Conservation (phyloP, 2,888 invertebrate species). For the Xestoiulus laeticollis region DNA sequence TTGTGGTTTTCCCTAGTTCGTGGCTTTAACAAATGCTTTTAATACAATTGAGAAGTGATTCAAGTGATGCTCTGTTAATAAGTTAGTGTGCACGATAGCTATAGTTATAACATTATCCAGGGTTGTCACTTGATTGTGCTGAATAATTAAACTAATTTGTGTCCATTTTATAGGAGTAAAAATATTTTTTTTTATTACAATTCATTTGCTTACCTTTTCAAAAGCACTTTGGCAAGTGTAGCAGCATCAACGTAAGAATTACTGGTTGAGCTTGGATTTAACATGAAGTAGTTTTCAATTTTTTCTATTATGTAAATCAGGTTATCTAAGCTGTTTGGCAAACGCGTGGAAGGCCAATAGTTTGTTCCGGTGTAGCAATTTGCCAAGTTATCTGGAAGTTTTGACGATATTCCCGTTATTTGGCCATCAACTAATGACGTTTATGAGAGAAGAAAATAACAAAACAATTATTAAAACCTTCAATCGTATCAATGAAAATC, state of each 20-base stretch:
- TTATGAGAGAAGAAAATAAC: neutral
- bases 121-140: no score
- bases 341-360: slow-evolving; percentile 43
- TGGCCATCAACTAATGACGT: neutral
- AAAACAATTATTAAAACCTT: neutral
- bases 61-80: no score
- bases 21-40: no score
- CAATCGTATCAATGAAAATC: no score
- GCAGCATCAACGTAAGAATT: slow-evolving; percentile 17
- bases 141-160: no score
- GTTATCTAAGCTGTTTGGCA: slow-evolving; percentile 51
- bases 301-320: slow-evolving; percentile 52
- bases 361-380: slow-evolving; percentile 44
- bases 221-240: slow-evolving; percentile 28
- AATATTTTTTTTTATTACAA: no score
- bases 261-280: neutral
- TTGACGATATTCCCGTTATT: neutral
- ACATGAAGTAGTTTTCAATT: slow-evolving; percentile 31
- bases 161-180: no score
- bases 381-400: neutral
- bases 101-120: no score
- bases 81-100: no score
- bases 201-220: slow-evolving; percentile 50
- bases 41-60: no score
- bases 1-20: no score